A percentile compares a stretch with the other conserved stretches of the same genome.
These are phyloP conservation scores for Steinernema carpocapsae DNA, from an alignment of 2,888 invertebrate species.

Conservation along the genomic window DNA sequence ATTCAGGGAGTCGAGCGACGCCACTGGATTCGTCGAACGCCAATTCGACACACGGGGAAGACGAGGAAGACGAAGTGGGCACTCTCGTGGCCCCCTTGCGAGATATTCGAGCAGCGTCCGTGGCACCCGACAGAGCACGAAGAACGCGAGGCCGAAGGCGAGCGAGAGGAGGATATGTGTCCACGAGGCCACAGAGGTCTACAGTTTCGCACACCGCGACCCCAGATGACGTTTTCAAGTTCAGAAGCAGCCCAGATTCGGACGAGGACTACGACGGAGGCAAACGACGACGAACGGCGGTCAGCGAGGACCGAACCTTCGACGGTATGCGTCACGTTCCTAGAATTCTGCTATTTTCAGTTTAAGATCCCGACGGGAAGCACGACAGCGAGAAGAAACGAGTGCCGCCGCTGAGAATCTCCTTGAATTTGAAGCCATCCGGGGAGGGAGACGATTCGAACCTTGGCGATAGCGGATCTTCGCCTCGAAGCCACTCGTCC, in stretches of 20 bases:
- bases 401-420: constrained; percentile 10
- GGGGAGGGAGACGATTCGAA: constrained; percentile 12
- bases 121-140: neutral
- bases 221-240: constrained; percentile 19
- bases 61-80: neutral
- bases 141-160: constrained; percentile 12
- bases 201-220: constrained; percentile 7
- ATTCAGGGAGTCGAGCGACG: neutral
- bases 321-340: neutral
- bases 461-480: constrained; percentile 23
- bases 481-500: constrained; percentile 23
- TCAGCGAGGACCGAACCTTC: constrained; percentile 14
- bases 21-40: neutral
- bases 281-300: constrained; percentile 21
- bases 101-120: constrained; percentile 13
- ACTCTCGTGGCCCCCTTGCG: neutral
- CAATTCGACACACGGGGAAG: constrained; percentile 19
- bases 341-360: too few relatives aligned
- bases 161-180: neutral
- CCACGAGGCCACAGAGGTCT: constrained; percentile 14
- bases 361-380: neutral
- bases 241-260: constrained; percentile 25
- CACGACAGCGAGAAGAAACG: constrained; percentile 20
- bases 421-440: constrained; percentile 19
- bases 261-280: constrained; percentile 19